Evolutionary conservation across 2,888 invertebrate genomes (phyloP), one percentile per base, ranked within the genome.

Genomic region (Escarpia spicata): DNA sequence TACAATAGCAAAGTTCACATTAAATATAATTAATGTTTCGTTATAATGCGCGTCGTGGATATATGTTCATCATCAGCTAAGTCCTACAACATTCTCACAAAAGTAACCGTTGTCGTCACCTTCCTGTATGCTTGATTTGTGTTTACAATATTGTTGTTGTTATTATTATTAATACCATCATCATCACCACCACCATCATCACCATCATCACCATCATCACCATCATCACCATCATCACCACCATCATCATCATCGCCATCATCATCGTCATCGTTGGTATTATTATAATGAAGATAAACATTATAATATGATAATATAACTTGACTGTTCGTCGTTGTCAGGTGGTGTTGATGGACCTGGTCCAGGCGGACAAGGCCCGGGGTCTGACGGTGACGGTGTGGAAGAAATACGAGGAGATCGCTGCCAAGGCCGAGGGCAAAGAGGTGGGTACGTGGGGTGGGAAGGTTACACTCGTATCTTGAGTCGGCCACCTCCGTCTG

Each of bases 401-500:
- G 96, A 94, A 95, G 37, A 94, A 94, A 45, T 97, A 96, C 93
- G 94, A 95, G 92, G 93, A 95, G 26, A 95, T 96, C 19, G 93
- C 96, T 4, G 94, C 95, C 92, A 94, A 94, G 75, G 94, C 95
- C 43, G 96, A 96, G 92, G 94, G 94, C 0, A 94, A 93, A 93
- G 92, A 94, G 94, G 96, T 96, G 93, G 92, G 92, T 91, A 43
- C 37, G 9, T 58, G n/a, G 26, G 58, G 15, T 43, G 43, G 15
- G 12, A 44, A 75, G n/a, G 75, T 75, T 4, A 26, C 75, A 26
- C 75, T 26, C 75, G 75, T 26, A 19, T 6, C 4, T 19, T 15
- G 12, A 12, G 19, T 19, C 19, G 19, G 12, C 19, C 26, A 12
- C 60, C 60, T 60, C 26, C 19, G 60, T 15, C 60, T 19, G 19